Percentiles rank a stretch among this genome's conserved stretches.
Conservation (phyloP, 2,888 invertebrate species). For the Icerya purchasi region DNA sequence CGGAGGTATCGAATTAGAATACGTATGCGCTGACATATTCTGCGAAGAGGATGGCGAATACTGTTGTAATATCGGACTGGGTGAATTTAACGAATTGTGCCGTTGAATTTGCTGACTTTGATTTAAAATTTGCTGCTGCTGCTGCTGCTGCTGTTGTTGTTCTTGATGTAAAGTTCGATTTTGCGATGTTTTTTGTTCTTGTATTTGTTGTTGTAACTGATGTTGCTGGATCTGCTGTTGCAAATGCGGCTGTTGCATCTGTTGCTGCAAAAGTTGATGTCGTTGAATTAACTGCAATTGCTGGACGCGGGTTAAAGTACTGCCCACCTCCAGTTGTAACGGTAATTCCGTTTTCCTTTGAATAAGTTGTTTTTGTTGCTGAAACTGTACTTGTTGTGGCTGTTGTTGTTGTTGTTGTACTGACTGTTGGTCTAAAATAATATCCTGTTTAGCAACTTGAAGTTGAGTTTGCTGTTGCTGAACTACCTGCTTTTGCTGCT, state of each 20-base stretch:
- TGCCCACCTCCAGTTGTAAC: constrained; percentile 21
- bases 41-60: constrained; percentile 22
- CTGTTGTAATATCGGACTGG: constrained; percentile 26
- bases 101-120: constrained; percentile 5
- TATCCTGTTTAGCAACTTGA: constrained; percentile 16
- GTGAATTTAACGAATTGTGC: constrained; percentile 6
- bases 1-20: constrained; percentile 28
- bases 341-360: constrained; percentile 21
- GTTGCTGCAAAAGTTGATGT: constrained; percentile 9
- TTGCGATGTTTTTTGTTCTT: constrained; percentile 15
- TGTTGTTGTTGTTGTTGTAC: constrained; percentile 15
- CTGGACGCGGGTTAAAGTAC: constrained; percentile 19
- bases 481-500: constrained; percentile 15
- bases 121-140: constrained; percentile 7
- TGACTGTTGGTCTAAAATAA: constrained; percentile 8
- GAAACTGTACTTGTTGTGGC: constrained; percentile 16
- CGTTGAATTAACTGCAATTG: constrained; percentile 17
- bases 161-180: constrained; percentile 15
- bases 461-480: constrained; percentile 17
- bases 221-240: constrained; percentile 22
- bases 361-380: constrained; percentile 14
- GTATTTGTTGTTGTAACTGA: constrained; percentile 22
- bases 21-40: not conserved
- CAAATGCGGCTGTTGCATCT: constrained; percentile 7
- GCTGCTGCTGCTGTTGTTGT: constrained; percentile 13